phyloP scores from a whole-genome alignment of 2,888 invertebrate species.

The Euplexia lucipara region DNA sequence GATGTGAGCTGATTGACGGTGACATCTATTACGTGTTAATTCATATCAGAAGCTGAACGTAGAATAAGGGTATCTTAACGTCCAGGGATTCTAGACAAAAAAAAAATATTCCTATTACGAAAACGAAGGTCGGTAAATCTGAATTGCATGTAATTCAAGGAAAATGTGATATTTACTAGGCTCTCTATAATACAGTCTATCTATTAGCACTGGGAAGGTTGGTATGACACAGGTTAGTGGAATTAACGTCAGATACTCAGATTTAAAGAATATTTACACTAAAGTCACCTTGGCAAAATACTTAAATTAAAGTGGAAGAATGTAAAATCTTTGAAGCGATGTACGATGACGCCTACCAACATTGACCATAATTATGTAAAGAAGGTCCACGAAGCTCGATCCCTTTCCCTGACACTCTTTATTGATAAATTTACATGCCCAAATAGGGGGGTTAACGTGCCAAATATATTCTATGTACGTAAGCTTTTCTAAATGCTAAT shows the following conservation, averaged over 20 bases:
- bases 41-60: no score
- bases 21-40: no score
- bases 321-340: background rate
- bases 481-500: constrained; percentile 64
- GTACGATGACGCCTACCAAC: background rate
- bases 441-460: constrained; percentile 33
- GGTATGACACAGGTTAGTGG: no score
- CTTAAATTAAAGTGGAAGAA: background rate
- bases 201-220: no score
- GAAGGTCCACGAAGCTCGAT: constrained; percentile 2
- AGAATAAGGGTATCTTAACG: no score
- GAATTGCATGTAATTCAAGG: no score
- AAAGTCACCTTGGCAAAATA: background rate
- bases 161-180: no score
- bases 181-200: no score
- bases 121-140: no score
- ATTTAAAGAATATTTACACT: background rate
- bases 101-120: no score
- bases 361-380: constrained; percentile 6
- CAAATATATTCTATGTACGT: constrained; percentile 50
- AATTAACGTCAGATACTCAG: no score
- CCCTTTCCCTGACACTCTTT: constrained; percentile 27
- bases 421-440: constrained; percentile 49
- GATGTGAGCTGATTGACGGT: background rate
- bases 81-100: no score